phyloP scores from a whole-genome alignment of 1,140 invertebrate genomes.

The Rhysida immarginata region DNA sequence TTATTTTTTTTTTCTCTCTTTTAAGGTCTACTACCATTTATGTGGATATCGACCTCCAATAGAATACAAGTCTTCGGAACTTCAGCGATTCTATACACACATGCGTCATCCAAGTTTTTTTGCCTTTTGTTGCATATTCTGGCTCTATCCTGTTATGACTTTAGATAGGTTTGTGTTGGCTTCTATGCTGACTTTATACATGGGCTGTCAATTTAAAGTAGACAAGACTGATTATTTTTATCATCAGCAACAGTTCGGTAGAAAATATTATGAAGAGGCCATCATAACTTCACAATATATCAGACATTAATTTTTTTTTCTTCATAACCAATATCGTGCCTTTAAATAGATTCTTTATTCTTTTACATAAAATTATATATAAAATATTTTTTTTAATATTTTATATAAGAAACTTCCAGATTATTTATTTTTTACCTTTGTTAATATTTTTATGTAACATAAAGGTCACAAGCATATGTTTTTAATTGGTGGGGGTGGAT shows the following conservation, averaged over 20 bases:
- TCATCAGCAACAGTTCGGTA: slow-evolving; percentile 7
- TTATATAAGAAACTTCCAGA: too few relatives aligned
- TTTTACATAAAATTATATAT: too few relatives aligned
- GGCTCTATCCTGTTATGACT: slow-evolving; percentile 10
- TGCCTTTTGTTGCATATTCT: slow-evolving; percentile 1
- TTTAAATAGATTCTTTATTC: too few relatives aligned
- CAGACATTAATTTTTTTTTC: too few relatives aligned
- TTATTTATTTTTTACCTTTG: too few relatives aligned
- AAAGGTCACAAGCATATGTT: too few relatives aligned
- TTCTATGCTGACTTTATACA: background rate
- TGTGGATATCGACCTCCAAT: slow-evolving; percentile 1
- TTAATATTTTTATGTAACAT: too few relatives aligned
- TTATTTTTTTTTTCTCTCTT: slow-evolving; percentile 7
- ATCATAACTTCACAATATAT: too few relatives aligned
- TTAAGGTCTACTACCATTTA: slow-evolving; percentile 10
- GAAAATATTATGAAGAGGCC: slow-evolving; percentile 10
- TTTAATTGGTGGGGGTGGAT: too few relatives aligned
- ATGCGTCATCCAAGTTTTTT: slow-evolving; percentile 14
- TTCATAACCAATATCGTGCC: too few relatives aligned
- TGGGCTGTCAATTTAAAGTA: slow-evolving; percentile 3
- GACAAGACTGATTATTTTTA: slow-evolving; percentile 12
- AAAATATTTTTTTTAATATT: too few relatives aligned
- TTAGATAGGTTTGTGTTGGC: slow-evolving; percentile 9
- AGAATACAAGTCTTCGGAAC: slow-evolving; percentile 2
- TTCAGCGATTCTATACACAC: slow-evolving; percentile 9